A percentile compares a stretch with the other conserved stretches of the same genome.
These are phyloP conservation scores for Sparus aurata DNA, from an alignment of 2,797 vertebrate genomes.

Conservation along the genomic window DNA sequence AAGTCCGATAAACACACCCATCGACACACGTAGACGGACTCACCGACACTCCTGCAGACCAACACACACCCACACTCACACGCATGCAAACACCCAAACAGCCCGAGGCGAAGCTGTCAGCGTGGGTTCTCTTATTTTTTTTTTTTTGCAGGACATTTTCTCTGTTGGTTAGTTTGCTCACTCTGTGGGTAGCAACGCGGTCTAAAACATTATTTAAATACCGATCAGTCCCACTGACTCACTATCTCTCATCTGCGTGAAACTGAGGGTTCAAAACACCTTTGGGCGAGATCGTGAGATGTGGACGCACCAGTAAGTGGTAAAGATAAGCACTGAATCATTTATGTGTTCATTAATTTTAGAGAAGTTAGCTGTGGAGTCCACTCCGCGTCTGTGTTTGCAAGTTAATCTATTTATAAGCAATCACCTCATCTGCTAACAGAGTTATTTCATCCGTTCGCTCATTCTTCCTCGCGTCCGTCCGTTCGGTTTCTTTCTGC, in stretches of 20 bases:
- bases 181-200: slow-evolving; percentile 47
- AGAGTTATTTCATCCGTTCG: background rate
- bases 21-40: slow-evolving; percentile 40
- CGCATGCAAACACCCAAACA: slow-evolving; percentile 63
- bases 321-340: slow-evolving; percentile 32
- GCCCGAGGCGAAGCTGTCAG: slow-evolving; percentile 76
- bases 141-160: slow-evolving; percentile 59
- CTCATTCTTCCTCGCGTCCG: too few relatives aligned
- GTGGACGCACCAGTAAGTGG: slow-evolving; percentile 7
- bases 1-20: slow-evolving; percentile 41
- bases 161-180: slow-evolving; percentile 62
- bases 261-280: slow-evolving; percentile 46
- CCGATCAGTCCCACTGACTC: slow-evolving; percentile 55
- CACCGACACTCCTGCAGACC: slow-evolving; percentile 62
- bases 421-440: slow-evolving; percentile 1
- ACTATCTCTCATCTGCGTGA: slow-evolving; percentile 44
- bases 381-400: background rate
- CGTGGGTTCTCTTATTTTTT: slow-evolving; percentile 12
- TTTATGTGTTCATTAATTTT: slow-evolving; percentile 15
- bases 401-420: background rate
- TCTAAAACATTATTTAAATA: slow-evolving; percentile 67
- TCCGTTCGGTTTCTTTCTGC: background rate
- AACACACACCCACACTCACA: slow-evolving; percentile 10
- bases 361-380: background rate
- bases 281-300: slow-evolving; percentile 28